A percentile compares a stretch with the other conserved stretches of the same genome.
Conservation (phyloP, 2,113 vertebrate species). For the Otocyon megalotis region DNA sequence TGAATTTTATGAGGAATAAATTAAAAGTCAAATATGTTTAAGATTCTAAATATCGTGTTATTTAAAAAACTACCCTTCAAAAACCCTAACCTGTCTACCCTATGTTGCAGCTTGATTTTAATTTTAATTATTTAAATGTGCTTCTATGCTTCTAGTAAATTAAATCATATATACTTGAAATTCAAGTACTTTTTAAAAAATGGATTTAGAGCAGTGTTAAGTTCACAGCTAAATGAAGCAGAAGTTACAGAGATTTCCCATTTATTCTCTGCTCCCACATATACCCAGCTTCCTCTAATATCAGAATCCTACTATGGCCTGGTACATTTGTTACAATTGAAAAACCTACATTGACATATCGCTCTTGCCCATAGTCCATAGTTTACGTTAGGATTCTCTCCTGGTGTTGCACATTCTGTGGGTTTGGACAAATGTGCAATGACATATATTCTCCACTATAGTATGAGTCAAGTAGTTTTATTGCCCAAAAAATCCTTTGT, state of each 20-base stretch:
- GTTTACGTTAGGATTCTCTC: neutral
- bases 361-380: neutral
- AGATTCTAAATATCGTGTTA: neutral
- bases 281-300: neutral
- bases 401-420: neutral
- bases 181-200: neutral
- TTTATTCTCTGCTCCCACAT: neutral
- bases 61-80: neutral
- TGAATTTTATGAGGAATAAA: neutral
- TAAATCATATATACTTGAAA: neutral
- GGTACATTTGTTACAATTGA: neutral
- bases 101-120: neutral
- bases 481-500: neutral
- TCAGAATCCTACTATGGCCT: neutral
- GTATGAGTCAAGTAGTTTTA: neutral
- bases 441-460: neutral
- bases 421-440: neutral
- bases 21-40: slow-evolving; percentile 32
- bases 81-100: neutral
- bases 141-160: neutral
- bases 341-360: neutral
- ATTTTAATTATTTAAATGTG: slow-evolving; percentile 25
- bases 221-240: neutral
- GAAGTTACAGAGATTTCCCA: neutral
- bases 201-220: neutral